Percentiles rank a stretch among this genome's conserved stretches.
Evolutionary conservation across 2,113 vertebrate genomes (phyloP).

Genomic region (Bothrops jararaca): DNA sequence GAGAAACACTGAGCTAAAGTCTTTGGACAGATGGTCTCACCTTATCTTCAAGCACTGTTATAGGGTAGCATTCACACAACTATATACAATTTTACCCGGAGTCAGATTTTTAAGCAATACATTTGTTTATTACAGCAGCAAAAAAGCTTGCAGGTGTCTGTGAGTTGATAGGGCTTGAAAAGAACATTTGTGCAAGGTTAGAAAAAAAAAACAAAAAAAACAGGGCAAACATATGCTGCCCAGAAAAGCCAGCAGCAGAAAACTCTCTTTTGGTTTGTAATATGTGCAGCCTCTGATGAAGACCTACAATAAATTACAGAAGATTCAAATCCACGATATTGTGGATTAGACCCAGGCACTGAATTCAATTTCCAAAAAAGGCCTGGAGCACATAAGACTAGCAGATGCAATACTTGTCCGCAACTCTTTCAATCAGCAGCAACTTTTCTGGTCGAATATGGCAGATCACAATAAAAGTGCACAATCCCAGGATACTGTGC

Average conservation of each 20-base stretch:
- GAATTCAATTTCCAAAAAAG: not conserved
- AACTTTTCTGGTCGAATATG: not conserved
- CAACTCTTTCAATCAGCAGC: not conserved
- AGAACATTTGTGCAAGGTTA: not conserved
- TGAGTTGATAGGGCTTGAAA: not conserved
- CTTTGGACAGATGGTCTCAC: too few species aligned
- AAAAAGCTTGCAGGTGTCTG: not conserved
- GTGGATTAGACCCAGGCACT: not conserved
- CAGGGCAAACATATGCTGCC: too few species aligned
- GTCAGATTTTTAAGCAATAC: not conserved
- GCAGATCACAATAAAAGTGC: not conserved
- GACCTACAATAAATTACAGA: not conserved
- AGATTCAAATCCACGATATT: not conserved
- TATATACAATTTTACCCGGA: not conserved
- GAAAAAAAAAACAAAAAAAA: not conserved
- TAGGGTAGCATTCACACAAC: too few species aligned
- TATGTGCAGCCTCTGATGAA: not conserved
- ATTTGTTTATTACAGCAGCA: not conserved
- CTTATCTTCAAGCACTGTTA: too few species aligned
- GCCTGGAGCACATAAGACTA: not conserved
- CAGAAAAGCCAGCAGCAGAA: not conserved
- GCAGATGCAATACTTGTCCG: too few species aligned
- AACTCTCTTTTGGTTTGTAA: not conserved
- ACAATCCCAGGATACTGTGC: not conserved
- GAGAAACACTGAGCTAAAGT: too few species aligned